These are phyloP conservation scores for Zootoca vivipara DNA, from an alignment of 2,113 vertebrate genomes.

Conservation along the genomic window DNA sequence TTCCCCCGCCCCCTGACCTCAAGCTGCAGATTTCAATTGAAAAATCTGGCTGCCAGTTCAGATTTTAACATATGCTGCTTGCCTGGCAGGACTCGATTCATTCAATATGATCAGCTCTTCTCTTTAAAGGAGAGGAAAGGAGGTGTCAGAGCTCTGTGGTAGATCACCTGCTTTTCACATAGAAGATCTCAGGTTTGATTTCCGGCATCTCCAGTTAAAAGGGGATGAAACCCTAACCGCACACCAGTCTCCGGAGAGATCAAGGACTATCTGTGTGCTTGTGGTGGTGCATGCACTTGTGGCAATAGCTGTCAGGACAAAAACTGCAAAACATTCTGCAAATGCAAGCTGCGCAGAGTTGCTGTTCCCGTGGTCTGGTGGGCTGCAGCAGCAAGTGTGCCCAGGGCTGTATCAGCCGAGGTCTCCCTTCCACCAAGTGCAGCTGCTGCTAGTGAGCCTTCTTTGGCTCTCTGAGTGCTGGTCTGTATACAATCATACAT, in stretches of 20 bases:
- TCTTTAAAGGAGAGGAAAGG: background rate
- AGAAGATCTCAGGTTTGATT: background rate
- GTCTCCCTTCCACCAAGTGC: conserved; percentile 78
- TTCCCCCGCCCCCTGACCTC: background rate
- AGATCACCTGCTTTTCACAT: background rate
- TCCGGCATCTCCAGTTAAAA: background rate
- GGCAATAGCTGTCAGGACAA: too few species aligned
- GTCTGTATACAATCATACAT: too few species aligned
- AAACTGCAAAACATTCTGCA: too few species aligned
- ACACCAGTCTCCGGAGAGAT: too few species aligned
- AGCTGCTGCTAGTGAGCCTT: conserved; percentile 86
- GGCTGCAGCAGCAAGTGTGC: conserved; percentile 89
- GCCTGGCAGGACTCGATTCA: background rate
- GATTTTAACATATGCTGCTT: background rate
- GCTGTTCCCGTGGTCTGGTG: conserved; percentile 88
- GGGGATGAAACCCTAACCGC: background rate
- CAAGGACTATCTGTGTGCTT: too few species aligned
- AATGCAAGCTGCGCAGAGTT: conserved; percentile 58
- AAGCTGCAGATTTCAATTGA: background rate
- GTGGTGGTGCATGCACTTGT: too few species aligned
- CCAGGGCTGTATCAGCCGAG: conserved; percentile 91
- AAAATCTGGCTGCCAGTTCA: background rate
- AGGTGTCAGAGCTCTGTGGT: background rate
- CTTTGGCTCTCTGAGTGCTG: background rate
- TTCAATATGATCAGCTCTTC: background rate